Percentiles rank a stretch among this genome's conserved stretches.
These are phyloP conservation scores for Motacilla tschutschensis DNA, from an alignment of 2,113 vertebrate species.

Conservation along the genomic window DNA sequence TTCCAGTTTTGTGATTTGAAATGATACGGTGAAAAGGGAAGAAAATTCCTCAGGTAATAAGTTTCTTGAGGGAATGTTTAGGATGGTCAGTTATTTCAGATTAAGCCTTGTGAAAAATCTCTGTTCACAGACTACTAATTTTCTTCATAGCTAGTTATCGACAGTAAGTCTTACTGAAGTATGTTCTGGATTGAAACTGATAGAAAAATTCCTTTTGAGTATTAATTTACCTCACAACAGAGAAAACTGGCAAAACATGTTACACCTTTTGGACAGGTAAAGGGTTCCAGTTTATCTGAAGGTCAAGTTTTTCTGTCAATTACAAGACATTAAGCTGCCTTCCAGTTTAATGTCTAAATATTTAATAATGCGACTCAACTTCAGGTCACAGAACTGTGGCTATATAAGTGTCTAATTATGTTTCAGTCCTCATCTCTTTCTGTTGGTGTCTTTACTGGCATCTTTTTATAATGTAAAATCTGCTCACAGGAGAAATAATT, in stretches of 20 bases:
- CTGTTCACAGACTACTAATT: background rate
- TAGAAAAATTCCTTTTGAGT: background rate
- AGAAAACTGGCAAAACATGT: background rate
- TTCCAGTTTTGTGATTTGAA: background rate
- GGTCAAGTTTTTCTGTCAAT: background rate
- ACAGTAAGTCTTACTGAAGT: background rate
- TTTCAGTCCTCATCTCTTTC: background rate
- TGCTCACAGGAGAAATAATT: background rate
- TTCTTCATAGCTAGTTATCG: background rate
- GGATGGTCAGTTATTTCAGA: background rate
- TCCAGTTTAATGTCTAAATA: background rate
- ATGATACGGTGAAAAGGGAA: background rate
- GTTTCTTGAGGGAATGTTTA: background rate
- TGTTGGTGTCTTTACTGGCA: background rate
- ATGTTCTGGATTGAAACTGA: background rate
- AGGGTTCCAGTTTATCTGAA: background rate
- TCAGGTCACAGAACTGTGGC: background rate
- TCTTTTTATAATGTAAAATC: background rate
- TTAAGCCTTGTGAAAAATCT: background rate
- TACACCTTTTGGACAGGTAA: background rate
- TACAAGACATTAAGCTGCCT: background rate
- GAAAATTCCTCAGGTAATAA: background rate
- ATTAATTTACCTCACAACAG: background rate
- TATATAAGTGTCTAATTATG: background rate
- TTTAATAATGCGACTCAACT: background rate